Evolutionary conservation across 1,140 invertebrate species (phyloP).

Genomic region (Drosophila guanche): DNA sequence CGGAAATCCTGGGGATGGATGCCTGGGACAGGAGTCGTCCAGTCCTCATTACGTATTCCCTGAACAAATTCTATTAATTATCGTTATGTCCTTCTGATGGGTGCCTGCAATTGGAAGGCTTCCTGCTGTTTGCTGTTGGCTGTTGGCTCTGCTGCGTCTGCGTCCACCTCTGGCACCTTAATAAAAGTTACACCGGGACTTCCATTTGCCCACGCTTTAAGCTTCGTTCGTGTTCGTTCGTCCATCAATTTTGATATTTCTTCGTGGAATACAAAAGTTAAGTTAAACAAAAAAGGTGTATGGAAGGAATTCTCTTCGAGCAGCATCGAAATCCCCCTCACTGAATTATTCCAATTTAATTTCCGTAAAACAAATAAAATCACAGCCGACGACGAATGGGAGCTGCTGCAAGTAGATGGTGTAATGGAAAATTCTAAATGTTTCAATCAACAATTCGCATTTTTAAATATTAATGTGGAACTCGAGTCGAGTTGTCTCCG

Average conservation of each 20-base stretch:
- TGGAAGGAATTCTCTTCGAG: too few species aligned
- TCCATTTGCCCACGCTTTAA: conserved; percentile 7
- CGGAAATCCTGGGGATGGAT: conserved; percentile 17
- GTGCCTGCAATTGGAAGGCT: conserved; percentile 51
- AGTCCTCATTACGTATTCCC: conserved; percentile 74
- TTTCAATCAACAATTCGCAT: conserved; percentile 78
- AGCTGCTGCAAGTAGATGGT: conserved; percentile 4
- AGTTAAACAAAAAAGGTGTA: too few species aligned
- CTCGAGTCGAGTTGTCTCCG: conserved; percentile 66
- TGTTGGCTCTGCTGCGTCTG: conserved; percentile 2
- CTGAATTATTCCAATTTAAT: conserved; percentile 75
- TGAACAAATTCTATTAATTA: conserved; percentile 81
- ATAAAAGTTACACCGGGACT: conserved; percentile 48
- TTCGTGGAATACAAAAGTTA: too few species aligned
- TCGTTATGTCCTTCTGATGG: conserved; percentile 80
- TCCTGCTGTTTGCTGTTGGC: conserved; percentile 41
- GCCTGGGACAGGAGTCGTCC: conserved; percentile 32
- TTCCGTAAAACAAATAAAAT: conserved; percentile 78
- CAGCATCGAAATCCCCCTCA: conserved; percentile 18
- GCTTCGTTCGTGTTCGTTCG: neutral
- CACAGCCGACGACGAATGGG: conserved; percentile 56
- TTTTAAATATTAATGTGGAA: conserved; percentile 82
- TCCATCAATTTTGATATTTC: too few species aligned
- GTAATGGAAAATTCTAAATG: conserved; percentile 71
- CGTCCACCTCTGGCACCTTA: conserved; percentile 10